Evolutionary conservation across 2,113 vertebrate species (phyloP).

Genomic region (Archocentrus centrarchus): DNA sequence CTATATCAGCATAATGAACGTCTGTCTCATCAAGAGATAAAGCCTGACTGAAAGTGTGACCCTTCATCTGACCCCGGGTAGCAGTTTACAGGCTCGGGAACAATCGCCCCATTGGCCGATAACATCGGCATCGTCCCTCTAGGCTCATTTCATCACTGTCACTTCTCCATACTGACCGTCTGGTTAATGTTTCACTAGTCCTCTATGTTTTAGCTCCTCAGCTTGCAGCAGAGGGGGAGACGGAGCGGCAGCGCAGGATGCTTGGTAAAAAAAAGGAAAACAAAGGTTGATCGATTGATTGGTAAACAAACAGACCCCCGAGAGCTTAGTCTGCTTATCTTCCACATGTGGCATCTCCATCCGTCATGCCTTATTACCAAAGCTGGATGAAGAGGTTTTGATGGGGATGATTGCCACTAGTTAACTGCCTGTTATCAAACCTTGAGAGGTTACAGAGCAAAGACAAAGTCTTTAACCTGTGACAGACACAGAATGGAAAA

Average conservation of each 20-base stretch:
- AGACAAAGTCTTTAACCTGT: neutral
- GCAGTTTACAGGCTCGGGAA: conserved; percentile 73
- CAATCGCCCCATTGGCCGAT: conserved; percentile 75
- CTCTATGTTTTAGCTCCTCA: conserved; percentile 40
- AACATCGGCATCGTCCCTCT: conserved; percentile 76
- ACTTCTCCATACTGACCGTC: conserved; percentile 46
- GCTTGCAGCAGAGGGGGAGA: conserved; percentile 30
- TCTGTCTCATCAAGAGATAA: conserved; percentile 57
- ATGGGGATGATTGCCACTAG: neutral
- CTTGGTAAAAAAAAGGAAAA: conserved; percentile 74
- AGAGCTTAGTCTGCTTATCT: conserved; percentile 60
- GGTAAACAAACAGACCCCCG: conserved; percentile 71
- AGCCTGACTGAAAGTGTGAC: conserved; percentile 68
- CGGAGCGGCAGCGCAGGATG: conserved; percentile 48
- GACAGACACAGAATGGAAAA: neutral
- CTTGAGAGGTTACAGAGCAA: neutral
- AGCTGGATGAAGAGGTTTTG: conserved; percentile 33
- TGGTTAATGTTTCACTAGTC: conserved; percentile 82
- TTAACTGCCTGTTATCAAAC: conserved; percentile 16
- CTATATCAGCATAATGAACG: conserved; percentile 73
- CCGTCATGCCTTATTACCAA: conserved; percentile 72
- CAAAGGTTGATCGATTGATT: conserved; percentile 75
- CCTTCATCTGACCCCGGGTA: conserved; percentile 73
- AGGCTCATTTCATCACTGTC: conserved; percentile 78
- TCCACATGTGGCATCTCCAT: conserved; percentile 63